These are phyloP conservation scores for Crypturellus undulatus DNA, from an alignment of 2,113 vertebrate species.

Conservation along the genomic window DNA sequence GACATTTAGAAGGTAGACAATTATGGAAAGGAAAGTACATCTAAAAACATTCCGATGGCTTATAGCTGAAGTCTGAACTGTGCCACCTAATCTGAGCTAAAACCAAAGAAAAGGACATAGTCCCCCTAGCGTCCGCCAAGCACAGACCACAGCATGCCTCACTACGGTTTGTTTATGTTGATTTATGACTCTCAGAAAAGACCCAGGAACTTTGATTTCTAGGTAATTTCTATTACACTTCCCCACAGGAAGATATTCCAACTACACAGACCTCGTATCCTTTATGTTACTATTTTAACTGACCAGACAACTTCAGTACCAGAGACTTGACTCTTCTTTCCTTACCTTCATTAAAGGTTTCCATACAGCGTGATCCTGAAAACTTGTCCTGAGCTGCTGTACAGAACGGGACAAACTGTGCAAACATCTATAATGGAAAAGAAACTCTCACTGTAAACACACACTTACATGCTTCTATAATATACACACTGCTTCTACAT, in stretches of 20 bases:
- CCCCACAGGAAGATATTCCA: background rate
- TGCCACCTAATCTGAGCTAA: background rate
- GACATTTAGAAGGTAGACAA: background rate
- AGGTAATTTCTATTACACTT: background rate
- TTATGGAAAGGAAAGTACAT: accelerated
- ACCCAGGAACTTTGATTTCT: background rate
- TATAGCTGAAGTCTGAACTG: background rate
- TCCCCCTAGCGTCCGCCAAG: background rate
- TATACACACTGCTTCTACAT: background rate
- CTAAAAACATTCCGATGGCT: background rate
- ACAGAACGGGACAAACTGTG: constrained; percentile 99
- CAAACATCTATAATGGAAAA: constrained; percentile 88
- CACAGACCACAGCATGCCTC: accelerated
- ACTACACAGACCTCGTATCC: background rate
- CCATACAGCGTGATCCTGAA: constrained; percentile 98
- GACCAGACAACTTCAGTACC: background rate
- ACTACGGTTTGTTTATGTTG: background rate
- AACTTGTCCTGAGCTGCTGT: constrained; percentile 98
- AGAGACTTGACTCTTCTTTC: background rate
- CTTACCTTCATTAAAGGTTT: constrained; percentile 98
- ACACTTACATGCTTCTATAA: constrained; percentile 6
- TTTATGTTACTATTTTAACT: background rate
- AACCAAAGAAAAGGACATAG: background rate
- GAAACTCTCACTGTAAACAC: background rate
- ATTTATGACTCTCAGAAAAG: background rate